Conservation (phyloP, 2,888 invertebrate species). For the Ophion obscuratus region DNA sequence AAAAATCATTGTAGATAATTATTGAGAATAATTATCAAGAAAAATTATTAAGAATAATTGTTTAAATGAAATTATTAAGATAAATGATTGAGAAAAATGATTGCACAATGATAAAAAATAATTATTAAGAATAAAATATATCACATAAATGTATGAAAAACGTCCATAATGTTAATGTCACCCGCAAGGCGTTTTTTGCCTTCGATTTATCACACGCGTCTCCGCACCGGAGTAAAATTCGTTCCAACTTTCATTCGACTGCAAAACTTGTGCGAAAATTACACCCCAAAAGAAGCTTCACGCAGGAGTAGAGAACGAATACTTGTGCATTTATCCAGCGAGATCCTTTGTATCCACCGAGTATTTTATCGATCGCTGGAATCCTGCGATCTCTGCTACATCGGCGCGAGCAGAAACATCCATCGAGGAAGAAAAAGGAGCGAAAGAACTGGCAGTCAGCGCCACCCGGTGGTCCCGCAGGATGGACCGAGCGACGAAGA, state of each 20-base stretch:
- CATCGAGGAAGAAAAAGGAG: not conserved
- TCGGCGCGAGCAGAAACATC: not conserved
- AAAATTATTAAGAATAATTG: no score
- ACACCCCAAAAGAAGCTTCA: not conserved
- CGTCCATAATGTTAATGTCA: no score
- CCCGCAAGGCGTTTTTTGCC: no score
- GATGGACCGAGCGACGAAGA: not conserved
- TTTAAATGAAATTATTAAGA: no score
- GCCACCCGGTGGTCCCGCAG: not conserved
- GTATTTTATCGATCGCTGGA: not conserved
- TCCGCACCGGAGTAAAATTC: not conserved
- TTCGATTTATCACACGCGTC: not conserved
- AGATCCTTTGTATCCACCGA: not conserved
- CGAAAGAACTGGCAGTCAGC: conserved; percentile 16
- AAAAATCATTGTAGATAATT: no score
- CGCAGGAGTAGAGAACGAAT: not conserved
- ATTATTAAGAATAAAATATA: no score
- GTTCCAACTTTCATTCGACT: not conserved
- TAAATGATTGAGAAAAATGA: no score
- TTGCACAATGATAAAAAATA: no score
- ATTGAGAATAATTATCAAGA: no score
- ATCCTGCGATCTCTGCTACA: not conserved
- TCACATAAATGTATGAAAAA: no score
- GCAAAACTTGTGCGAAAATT: not conserved
- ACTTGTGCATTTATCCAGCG: not conserved